Base-by-base conservation (phyloP, 1,140 invertebrate species). In the Drosophila saltans region DNA sequence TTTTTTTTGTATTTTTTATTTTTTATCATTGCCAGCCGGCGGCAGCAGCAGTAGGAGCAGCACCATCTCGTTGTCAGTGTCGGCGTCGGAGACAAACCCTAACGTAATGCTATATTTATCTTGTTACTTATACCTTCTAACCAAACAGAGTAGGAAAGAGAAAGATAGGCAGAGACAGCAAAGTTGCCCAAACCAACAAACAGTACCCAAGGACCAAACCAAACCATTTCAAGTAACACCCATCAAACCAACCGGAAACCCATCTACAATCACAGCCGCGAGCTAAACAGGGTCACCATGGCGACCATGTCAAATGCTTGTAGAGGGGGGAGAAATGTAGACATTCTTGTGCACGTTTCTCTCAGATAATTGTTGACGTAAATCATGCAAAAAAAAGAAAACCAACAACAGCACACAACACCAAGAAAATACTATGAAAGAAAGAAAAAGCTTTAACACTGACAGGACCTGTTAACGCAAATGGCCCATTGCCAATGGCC, bases 321-420 rank as follows among this genome's bases (percentile, higher is more conserved):
- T n/a, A 45, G 28, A 28, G 43, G 39, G 39, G 24, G 36, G 16
- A 16, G 16, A 16, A 33, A 33, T 43, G 11, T 10, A 66, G 72
- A 26, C 26, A 55, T 45, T 40, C 62, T 61, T 39, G 24, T 68
- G 79, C 75, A 83, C 76, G 76, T 74, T 75, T 72, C 67, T 57
- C 68, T 57, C 59, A 41, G 68, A 89, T 80, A 84, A 84, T 89
- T 89, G 80, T 78, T 75, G 76, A 77, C 83, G 83, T 83, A 88
- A 82, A 89, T 88, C 83, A 82, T 66, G 75, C 48, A 69, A 55
- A 79, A 63, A 64, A 62, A 56, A 83, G 56, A 33, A 26, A 43
- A 40, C n/a, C 16, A n/a, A 16, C 26, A 16, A 41, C 43, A n/a
- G 52, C 6, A 48, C 9, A 28, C 16, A 41, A 39, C 43, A 59